Base-by-base conservation (phyloP, 2,113 vertebrate genomes). In the Zapus hudsonius region DNA sequence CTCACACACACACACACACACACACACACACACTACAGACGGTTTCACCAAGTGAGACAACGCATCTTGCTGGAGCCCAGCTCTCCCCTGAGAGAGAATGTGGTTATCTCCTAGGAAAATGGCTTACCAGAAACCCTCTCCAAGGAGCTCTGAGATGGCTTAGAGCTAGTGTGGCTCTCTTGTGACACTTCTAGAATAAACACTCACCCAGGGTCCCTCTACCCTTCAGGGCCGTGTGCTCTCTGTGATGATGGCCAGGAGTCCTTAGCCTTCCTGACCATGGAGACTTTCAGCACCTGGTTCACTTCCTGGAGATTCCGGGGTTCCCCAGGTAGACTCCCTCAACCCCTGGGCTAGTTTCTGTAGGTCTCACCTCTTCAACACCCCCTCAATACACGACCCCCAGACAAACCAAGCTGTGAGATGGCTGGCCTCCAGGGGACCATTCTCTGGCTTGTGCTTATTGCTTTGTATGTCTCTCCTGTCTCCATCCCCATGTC, bases 401-500 rank as follows among this genome's bases (percentile, higher is more conserved):
- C 29, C 38, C 61, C 23, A 38, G 52, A 70, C 6, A 42, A 40
- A 12, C 12, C 16, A 42, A 74, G 1, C 44, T 90, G 81, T 33
- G 29, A 59, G 36, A 57, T 52, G n/a, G 52, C 52, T 52, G 11
- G 0, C 3, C 15, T 69, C 40, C 27, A n/a, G 31, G 1, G 25
- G 25, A 19, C 42, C 25, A 5, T 40, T 33, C 74, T 67, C 38
- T 57, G 38, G 42, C 29, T 29, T 69, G 1, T 3, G 73, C 27
- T 74, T 27, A 23, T 33, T 73, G 55, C 4, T 31, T 5, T 17
- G 75, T 23, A 36, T 0, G 10, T 57, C 36, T 44, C 52, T 12
- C 7, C 5, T 12, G 2, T 2, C 9, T 1, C 22, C 10, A 23
- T 11, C 0, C 20, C 5, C 55, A 57, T 17, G 55, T 57, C 15